Evolutionary conservation across 2,113 vertebrate genomes (phyloP).

Genomic region (Gnathonemus longibarbis): DNA sequence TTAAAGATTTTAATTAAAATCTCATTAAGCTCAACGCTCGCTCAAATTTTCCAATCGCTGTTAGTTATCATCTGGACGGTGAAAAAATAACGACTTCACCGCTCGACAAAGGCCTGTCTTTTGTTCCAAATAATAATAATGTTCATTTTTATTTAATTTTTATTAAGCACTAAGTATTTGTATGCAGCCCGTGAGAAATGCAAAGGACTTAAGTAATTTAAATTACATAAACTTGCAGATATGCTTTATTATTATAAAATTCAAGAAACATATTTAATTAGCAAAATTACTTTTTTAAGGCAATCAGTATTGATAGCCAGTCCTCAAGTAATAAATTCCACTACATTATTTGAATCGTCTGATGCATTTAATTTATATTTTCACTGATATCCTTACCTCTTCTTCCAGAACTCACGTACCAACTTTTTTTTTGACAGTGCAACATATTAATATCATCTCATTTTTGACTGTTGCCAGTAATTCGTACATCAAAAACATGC

Average conservation of each 20-base stretch:
- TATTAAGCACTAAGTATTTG: neutral
- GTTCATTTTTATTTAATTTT: neutral
- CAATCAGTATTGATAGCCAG: neutral
- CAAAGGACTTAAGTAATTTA: neutral
- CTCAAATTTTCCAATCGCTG: neutral
- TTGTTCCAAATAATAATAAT: neutral
- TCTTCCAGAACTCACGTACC: neutral
- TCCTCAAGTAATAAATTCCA: neutral
- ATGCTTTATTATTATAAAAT: neutral
- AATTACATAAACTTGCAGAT: neutral
- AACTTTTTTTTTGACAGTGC: neutral
- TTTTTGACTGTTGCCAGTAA: neutral
- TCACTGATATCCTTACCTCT: neutral
- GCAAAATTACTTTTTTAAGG: neutral
- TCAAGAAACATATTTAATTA: neutral
- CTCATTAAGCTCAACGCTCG: neutral
- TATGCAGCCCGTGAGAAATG: neutral
- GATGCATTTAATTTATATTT: neutral
- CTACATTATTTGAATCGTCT: neutral
- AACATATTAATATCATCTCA: neutral
- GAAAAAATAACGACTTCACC: neutral
- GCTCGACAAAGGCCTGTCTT: neutral
- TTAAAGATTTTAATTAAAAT: constrained; percentile 4
- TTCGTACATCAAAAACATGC: neutral
- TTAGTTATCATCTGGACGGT: neutral